A percentile compares a stretch with the other conserved stretches of the same genome.
Conservation (phyloP, 2,113 vertebrate species). For the Rhodinocichla rosea region DNA sequence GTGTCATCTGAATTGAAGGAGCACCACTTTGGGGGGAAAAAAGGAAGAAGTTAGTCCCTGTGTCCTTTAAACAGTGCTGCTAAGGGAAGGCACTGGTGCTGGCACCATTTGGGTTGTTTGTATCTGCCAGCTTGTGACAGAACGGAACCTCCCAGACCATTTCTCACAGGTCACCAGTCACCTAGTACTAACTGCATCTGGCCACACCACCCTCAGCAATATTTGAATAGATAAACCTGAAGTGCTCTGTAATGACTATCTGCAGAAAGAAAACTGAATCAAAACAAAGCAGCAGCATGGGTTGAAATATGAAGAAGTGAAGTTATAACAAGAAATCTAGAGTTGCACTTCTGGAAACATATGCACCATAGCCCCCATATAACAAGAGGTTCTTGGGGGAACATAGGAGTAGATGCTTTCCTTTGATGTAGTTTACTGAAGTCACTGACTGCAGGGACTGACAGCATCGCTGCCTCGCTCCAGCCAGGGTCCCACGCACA, state of each 20-base stretch:
- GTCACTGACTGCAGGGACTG: background rate
- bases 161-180: background rate
- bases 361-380: background rate
- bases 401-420: background rate
- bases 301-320: background rate
- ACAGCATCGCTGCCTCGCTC: background rate
- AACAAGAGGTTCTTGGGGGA: background rate
- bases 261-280: background rate
- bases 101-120: background rate
- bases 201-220: background rate
- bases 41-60: background rate
- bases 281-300: background rate
- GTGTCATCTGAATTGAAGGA: background rate
- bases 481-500: background rate
- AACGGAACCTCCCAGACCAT: background rate
- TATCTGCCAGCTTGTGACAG: background rate
- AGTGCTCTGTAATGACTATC: background rate
- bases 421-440: background rate
- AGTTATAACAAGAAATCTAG: background rate
- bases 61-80: background rate
- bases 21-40: background rate
- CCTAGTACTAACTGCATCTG: background rate
- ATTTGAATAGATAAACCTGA: background rate
- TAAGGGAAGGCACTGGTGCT: background rate
- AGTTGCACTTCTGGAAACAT: background rate